A percentile compares a stretch with the other conserved stretches of the same genome.
phyloP scores from a whole-genome alignment of 2,113 vertebrate genomes.

The Ceyx melanurus region DNA sequence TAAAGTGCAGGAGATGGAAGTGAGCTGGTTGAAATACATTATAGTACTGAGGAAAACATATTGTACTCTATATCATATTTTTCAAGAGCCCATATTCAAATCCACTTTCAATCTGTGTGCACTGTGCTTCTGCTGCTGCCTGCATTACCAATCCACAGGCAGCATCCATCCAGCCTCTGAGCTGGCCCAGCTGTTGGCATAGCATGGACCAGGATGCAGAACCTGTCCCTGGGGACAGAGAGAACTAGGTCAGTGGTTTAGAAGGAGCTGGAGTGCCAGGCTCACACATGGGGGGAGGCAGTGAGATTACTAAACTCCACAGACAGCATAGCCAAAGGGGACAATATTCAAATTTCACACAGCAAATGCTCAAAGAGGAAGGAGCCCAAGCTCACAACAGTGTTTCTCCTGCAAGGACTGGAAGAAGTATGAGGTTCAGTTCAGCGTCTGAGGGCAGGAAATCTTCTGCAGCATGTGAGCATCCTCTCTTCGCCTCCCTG shows the following conservation, averaged over 20 bases:
- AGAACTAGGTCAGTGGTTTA: constrained; percentile 51
- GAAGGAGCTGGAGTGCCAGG: not conserved
- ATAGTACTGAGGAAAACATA: constrained; percentile 61
- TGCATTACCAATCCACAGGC: not conserved
- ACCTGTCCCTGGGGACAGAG: not conserved
- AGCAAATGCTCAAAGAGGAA: not conserved
- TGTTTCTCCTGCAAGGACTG: not conserved
- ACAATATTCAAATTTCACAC: constrained; percentile 19
- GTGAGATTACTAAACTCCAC: constrained; percentile 13
- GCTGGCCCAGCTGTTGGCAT: not conserved
- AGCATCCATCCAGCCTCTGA: not conserved
- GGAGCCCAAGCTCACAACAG: not conserved
- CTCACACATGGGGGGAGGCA: not conserved
- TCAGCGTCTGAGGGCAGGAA: not conserved
- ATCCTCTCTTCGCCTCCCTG: accelerated
- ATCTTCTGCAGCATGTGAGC: not conserved
- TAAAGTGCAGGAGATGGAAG: constrained; percentile 65
- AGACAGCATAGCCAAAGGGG: constrained; percentile 39
- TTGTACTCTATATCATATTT: constrained; percentile 55
- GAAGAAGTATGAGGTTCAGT: not conserved
- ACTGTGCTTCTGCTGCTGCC: not conserved
- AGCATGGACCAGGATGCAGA: not conserved
- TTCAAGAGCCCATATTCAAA: constrained; percentile 67
- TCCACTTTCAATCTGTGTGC: constrained; percentile 41
- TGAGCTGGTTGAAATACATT: constrained; percentile 67